phyloP scores from a whole-genome alignment of 2,888 invertebrate species.

The Liopterus haemorrhoidalis region DNA sequence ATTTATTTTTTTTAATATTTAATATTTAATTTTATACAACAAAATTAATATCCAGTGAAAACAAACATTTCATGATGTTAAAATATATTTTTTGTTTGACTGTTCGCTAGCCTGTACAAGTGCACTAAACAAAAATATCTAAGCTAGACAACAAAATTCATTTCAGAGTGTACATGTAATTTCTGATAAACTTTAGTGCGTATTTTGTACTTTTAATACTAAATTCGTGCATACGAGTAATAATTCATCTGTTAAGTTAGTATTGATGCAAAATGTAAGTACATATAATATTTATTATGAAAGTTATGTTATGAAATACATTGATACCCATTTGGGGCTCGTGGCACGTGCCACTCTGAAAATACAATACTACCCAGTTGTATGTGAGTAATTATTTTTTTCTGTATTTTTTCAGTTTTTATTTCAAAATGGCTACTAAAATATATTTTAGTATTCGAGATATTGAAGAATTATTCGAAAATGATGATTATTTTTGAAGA shows the following conservation, averaged over 20 bases:
- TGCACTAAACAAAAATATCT: too few relatives aligned
- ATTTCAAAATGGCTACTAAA: slow-evolving; percentile 4
- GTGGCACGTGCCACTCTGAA: slow-evolving; percentile 3
- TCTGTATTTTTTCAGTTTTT: too few relatives aligned
- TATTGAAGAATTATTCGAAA: slow-evolving; percentile 12
- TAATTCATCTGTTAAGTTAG: slow-evolving; percentile 4
- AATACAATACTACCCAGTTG: slow-evolving; percentile 8
- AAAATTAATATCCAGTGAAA: slow-evolving; percentile 1
- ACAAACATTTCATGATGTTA: too few relatives aligned
- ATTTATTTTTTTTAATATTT: slow-evolving; percentile 1
- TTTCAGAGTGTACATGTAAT: too few relatives aligned
- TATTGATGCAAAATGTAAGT: slow-evolving; percentile 6
- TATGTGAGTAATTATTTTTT: slow-evolving; percentile 6
- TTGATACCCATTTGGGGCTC: slow-evolving; percentile 10
- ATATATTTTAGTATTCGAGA: slow-evolving; percentile 4
- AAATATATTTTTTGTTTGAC: too few relatives aligned
- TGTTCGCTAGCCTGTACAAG: too few relatives aligned
- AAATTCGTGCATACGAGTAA: slow-evolving; percentile 7
- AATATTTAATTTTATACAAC: neutral
- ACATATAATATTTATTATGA: neutral
- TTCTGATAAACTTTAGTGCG: too few relatives aligned
- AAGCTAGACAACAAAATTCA: too few relatives aligned
- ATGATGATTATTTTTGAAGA: slow-evolving; percentile 10
- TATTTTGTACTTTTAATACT: slow-evolving; percentile 3
- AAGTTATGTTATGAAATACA: slow-evolving; percentile 6